These are phyloP conservation scores for Dendrolimus pini DNA, from an alignment of 2,888 invertebrate species.

Conservation along the genomic window DNA sequence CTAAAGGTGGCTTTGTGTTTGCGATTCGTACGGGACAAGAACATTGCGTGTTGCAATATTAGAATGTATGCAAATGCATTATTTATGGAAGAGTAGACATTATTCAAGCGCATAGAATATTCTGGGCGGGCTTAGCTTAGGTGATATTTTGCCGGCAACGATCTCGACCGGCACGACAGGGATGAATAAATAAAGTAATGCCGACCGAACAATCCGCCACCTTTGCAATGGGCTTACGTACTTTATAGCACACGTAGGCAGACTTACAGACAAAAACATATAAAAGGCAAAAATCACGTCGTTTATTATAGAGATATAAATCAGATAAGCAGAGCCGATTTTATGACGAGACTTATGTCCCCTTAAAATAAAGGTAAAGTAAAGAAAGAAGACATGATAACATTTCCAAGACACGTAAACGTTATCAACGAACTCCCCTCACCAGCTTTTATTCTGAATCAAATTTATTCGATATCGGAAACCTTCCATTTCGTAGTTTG, in stretches of 20 bases:
- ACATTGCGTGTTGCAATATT: conserved; percentile 38
- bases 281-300: too few species aligned
- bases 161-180: conserved; percentile 33
- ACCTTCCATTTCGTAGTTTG: conserved; percentile 11
- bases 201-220: conserved; percentile 32
- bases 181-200: conserved; percentile 52
- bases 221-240: conserved; percentile 20
- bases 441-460: conserved; percentile 19
- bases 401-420: conserved; percentile 44
- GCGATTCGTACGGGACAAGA: conserved; percentile 27
- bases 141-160: conserved; percentile 40
- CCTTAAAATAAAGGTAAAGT: not conserved
- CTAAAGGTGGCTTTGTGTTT: conserved; percentile 50
- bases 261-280: too few species aligned
- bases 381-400: conserved; percentile 30
- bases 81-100: conserved; percentile 50
- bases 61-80: conserved; percentile 53
- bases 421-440: conserved; percentile 30
- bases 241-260: not conserved
- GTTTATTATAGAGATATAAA: too few species aligned
- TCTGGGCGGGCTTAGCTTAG: conserved; percentile 38
- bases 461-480: conserved; percentile 22
- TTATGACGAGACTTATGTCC: too few species aligned
- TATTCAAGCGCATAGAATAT: conserved; percentile 58
- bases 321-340: too few species aligned